Percentiles rank a stretch among this genome's conserved stretches.
These are phyloP conservation scores for Scrobipalpa costella DNA, from an alignment of 2,888 invertebrate species.

Conservation along the genomic window DNA sequence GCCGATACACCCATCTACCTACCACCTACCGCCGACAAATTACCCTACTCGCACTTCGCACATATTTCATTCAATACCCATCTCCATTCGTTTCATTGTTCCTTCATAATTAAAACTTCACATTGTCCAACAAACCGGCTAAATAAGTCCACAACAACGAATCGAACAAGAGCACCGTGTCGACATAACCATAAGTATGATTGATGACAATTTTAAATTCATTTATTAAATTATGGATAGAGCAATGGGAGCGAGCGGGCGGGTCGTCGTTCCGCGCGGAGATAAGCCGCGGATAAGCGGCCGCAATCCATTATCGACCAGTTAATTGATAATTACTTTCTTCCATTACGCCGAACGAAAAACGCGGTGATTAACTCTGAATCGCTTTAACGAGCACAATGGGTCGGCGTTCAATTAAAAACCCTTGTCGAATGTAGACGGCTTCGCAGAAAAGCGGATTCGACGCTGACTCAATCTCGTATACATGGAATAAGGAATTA, in stretches of 20 bases:
- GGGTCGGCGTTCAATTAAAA: conserved; percentile 78
- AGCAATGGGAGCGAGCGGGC: conserved; percentile 51
- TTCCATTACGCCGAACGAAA: conserved; percentile 77
- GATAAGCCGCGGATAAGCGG: conserved; percentile 75
- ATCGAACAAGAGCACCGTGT: conserved; percentile 33
- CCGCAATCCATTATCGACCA: conserved; percentile 78
- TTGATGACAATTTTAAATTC: conserved; percentile 62
- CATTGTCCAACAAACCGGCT: conserved; percentile 6
- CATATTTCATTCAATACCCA: background rate
- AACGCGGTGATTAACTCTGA: conserved; percentile 78
- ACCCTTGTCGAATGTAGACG: conserved; percentile 76
- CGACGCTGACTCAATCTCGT: conserved; percentile 74
- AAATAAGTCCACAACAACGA: conserved; percentile 13
- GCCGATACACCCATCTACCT: conserved; percentile 18
- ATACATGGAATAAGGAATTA: conserved; percentile 78
- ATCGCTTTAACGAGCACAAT: conserved; percentile 79
- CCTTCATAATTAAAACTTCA: conserved; percentile 16
- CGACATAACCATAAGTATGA: conserved; percentile 49
- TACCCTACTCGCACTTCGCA: conserved; percentile 5
- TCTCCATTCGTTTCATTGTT: conserved; percentile 15
- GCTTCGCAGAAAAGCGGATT: conserved; percentile 71
- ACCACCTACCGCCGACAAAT: conserved; percentile 13
- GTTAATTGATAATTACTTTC: conserved; percentile 81
- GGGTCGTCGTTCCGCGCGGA: conserved; percentile 57
- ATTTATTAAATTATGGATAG: conserved; percentile 61